Evolutionary conservation across 2,888 invertebrate genomes (phyloP).

Genomic region (Acrobasis suavella): DNA sequence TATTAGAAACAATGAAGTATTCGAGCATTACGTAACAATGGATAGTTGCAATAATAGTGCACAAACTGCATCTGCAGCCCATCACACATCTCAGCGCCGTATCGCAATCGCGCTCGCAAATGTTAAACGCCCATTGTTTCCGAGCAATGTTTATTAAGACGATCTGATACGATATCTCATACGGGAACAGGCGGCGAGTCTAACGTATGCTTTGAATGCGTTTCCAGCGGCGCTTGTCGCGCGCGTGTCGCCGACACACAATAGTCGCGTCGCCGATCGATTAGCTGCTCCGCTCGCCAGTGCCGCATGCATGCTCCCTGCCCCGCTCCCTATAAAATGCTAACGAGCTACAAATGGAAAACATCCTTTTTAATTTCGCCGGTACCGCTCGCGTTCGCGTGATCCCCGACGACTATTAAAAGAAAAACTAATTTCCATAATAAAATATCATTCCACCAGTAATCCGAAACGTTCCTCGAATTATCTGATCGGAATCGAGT

Average conservation of each 20-base stretch:
- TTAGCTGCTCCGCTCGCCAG: constrained; percentile 51
- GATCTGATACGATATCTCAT: constrained; percentile 76
- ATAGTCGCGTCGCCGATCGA: constrained; percentile 65
- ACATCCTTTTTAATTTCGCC: constrained; percentile 61
- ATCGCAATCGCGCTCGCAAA: constrained; percentile 56
- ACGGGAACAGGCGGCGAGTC: constrained; percentile 65
- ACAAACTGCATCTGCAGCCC: constrained; percentile 48
- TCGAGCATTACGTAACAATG: constrained; percentile 53
- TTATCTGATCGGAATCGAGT: constrained; percentile 76
- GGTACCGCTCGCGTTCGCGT: constrained; percentile 58
- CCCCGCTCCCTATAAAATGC: constrained; percentile 43
- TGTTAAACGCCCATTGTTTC: constrained; percentile 75
- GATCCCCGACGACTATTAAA: constrained; percentile 70
- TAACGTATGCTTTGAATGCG: constrained; percentile 72
- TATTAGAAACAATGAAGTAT: constrained; percentile 44
- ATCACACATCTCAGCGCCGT: constrained; percentile 48
- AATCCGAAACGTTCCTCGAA: constrained; percentile 55
- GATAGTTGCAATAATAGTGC: constrained; percentile 56
- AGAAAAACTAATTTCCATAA: constrained; percentile 79
- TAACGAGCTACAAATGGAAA: constrained; percentile 63
- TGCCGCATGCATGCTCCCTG: constrained; percentile 36
- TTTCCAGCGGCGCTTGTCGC: constrained; percentile 37
- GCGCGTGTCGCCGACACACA: constrained; percentile 45
- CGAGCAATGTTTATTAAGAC: constrained; percentile 79
- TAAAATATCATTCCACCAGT: constrained; percentile 65